Percentiles rank a stretch among this genome's conserved stretches.
phyloP scores from a whole-genome alignment of 2,113 vertebrate genomes.

The Oplegnathus fasciatus region DNA sequence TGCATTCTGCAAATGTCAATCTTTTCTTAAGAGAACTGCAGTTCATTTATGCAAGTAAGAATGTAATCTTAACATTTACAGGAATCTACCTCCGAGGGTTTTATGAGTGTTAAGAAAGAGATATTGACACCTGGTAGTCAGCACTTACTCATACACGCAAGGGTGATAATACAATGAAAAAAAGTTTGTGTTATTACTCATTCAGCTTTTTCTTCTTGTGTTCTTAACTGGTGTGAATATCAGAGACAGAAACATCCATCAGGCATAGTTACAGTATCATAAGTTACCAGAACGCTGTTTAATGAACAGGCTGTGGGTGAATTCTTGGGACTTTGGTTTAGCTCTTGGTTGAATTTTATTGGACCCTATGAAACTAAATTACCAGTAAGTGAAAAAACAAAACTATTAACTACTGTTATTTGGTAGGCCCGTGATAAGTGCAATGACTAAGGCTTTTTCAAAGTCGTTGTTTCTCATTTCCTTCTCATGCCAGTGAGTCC shows the following conservation, averaged over 20 bases:
- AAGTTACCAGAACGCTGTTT: background rate
- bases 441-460: background rate
- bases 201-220: background rate
- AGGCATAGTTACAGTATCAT: background rate
- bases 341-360: background rate
- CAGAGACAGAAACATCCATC: background rate
- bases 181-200: slow-evolving; percentile 1
- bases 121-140: background rate
- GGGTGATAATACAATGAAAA: background rate
- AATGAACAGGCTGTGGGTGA: background rate
- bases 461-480: slow-evolving; percentile 15
- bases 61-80: background rate
- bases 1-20: background rate
- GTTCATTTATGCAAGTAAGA: background rate
- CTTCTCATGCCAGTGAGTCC: background rate
- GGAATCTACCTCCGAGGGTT: background rate
- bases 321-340: background rate
- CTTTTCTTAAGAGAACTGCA: background rate
- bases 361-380: background rate
- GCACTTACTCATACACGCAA: background rate
- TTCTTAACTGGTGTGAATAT: background rate
- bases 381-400: background rate
- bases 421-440: background rate
- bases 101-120: background rate
- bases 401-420: background rate